Evolutionary conservation across 37 sponge, comb jelly and placozoan species (phyloP), one percentile per base, ranked within the genome.

Genomic region (Geodia barretti): DNA sequence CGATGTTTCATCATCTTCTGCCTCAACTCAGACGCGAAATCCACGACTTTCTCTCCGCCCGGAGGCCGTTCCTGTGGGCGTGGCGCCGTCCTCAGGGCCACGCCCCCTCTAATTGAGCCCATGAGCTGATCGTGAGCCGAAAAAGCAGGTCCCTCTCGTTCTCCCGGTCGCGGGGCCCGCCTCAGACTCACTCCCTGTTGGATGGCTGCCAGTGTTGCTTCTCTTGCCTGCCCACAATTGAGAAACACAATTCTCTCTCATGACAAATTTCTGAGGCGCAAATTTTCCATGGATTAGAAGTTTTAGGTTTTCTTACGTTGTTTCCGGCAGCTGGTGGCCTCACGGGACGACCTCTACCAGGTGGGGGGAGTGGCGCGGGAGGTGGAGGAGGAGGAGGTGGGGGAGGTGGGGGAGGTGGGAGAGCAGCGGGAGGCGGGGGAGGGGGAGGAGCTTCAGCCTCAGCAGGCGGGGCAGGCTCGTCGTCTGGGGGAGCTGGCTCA

Each of bases 21-120:
- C 25, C 75, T 23, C 64, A 91, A 28, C 79, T 91, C 92, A 42
- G 86, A 77, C 3, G 68, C 58, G n/a, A 86, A 73, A 65, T 91
- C 87, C 4, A 83, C 75, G 21, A 79, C 83, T 19, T 80, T 76
- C 9, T 77, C 86, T n/a, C 65, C 73, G 28, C 72, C 33, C 3
- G 59, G 60, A 3, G 0, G n/a, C 41, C 80, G 47, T 73, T 86
- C 75, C 4, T 23, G 59, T 14, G 84, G 84, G 20, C 26, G 73
- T 1, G 71, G 75, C 25, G 38, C 78, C 3, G 37, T 5, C 1
- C 62, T 37, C 59, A 88, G 64, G 14, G 39, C 30, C 9, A 75
- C 81, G 54, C 90, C 87, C 3, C 71, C 54, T 7, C 79, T n/a
- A 37, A 88, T 88, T 32, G 77, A 63, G 20, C 39, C 60, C 88